phyloP scores from a whole-genome alignment of 2,797 vertebrate genomes.

The Acanthurus leucopareius region DNA sequence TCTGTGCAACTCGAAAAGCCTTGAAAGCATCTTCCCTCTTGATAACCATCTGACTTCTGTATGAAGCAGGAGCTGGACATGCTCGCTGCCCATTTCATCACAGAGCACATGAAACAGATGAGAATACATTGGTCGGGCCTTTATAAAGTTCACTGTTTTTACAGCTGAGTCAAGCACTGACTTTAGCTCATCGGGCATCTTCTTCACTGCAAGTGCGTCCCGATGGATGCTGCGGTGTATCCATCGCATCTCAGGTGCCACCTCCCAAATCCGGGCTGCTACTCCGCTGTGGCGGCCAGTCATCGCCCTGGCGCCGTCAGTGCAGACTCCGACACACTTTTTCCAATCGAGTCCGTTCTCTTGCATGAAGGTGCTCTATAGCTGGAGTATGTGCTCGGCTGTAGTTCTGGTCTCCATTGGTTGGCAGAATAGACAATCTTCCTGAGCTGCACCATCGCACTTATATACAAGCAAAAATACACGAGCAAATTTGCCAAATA shows the following conservation, averaged over 20 bases:
- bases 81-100: conserved; percentile 44
- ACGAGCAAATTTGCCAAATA: conserved; percentile 35
- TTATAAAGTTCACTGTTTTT: conserved; percentile 18
- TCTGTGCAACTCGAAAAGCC: conserved; percentile 28
- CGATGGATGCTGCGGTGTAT: not conserved
- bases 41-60: conserved; percentile 25
- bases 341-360: not conserved
- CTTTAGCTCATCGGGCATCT: not conserved
- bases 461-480: conserved; percentile 31
- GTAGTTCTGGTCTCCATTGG: conserved; percentile 41
- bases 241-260: conserved; percentile 16
- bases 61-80: conserved; percentile 35
- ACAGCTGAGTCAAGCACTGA: not conserved
- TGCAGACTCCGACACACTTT: not conserved
- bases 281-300: not conserved
- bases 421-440: conserved; percentile 39
- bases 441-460: conserved; percentile 25
- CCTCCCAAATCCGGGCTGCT: not conserved
- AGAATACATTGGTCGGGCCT: conserved; percentile 3
- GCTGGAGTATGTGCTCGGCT: not conserved
- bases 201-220: not conserved
- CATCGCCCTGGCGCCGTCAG: not conserved
- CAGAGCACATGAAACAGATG: conserved; percentile 11
- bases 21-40: conserved; percentile 13
- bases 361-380: not conserved